A percentile compares a stretch with the other conserved stretches of the same genome.
phyloP scores from a whole-genome alignment of 2,888 invertebrate genomes.

The Drosophila subquinaria region DNA sequence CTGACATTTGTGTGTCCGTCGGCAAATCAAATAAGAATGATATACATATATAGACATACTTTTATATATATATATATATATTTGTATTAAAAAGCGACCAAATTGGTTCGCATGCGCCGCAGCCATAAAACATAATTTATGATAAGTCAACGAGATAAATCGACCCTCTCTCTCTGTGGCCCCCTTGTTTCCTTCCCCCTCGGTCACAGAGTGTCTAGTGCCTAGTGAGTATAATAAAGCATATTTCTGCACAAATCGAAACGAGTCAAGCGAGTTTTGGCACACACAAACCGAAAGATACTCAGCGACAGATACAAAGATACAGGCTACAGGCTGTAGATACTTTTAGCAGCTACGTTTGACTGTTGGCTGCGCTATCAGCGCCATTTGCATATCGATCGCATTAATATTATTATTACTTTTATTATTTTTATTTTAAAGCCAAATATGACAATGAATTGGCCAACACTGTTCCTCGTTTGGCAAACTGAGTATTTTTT shows the following conservation, averaged over 20 bases:
- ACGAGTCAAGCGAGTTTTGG: slow-evolving; percentile 71
- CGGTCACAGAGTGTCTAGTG: neutral
- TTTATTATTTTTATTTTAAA: slow-evolving; percentile 39
- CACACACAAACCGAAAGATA: slow-evolving; percentile 16
- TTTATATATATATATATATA: neutral
- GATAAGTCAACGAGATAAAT: slow-evolving; percentile 63
- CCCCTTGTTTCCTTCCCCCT: neutral
- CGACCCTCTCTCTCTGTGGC: slow-evolving; percentile 16
- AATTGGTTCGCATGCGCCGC: slow-evolving; percentile 67
- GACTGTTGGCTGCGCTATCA: slow-evolving; percentile 53
- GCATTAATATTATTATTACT: slow-evolving; percentile 68
- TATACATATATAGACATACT: neutral
- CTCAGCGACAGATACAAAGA: slow-evolving; percentile 22
- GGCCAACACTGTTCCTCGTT: slow-evolving; percentile 24
- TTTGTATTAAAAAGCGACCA: slow-evolving; percentile 16
- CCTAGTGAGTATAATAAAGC: slow-evolving; percentile 66
- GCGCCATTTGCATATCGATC: slow-evolving; percentile 77
- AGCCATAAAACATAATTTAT: slow-evolving; percentile 77
- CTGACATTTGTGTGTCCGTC: slow-evolving; percentile 43
- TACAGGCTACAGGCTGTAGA: slow-evolving; percentile 37
- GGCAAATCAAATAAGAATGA: slow-evolving; percentile 18
- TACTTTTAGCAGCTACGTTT: slow-evolving; percentile 32
- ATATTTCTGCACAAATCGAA: slow-evolving; percentile 78
- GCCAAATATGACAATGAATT: slow-evolving; percentile 36
- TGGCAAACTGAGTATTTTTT: neutral